These are phyloP conservation scores for Cinclus mexicanus DNA, from an alignment of 2,113 vertebrate genomes.

Conservation along the genomic window DNA sequence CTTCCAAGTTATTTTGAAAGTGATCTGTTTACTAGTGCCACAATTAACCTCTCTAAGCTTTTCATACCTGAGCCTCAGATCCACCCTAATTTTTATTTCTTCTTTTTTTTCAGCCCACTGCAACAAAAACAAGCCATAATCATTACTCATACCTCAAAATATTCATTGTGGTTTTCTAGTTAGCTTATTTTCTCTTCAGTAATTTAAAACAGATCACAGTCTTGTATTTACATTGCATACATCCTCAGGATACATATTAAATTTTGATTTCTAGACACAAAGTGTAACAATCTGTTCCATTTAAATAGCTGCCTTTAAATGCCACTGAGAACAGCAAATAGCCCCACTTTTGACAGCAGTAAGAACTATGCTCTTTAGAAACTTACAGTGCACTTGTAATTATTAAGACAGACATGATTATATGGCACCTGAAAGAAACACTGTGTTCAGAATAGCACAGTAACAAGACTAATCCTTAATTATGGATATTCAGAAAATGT, in stretches of 20 bases:
- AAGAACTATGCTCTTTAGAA: background rate
- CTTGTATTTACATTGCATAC: background rate
- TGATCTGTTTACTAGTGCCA: background rate
- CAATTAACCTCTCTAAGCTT: background rate
- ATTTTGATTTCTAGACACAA: slow-evolving; percentile 6
- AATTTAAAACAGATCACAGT: background rate
- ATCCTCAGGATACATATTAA: background rate
- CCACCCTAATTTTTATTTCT: background rate
- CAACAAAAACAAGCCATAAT: background rate
- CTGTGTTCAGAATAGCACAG: background rate
- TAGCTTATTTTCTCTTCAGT: background rate
- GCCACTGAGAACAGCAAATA: slow-evolving; percentile 8
- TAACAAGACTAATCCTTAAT: slow-evolving; percentile 13
- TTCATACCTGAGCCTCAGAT: background rate
- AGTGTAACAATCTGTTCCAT: background rate
- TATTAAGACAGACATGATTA: slow-evolving; percentile 38
- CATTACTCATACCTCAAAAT: background rate
- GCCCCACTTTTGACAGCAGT: background rate
- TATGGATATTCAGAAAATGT: background rate
- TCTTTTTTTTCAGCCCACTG: background rate
- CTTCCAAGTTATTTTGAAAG: background rate
- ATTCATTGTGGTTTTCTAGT: slow-evolving; percentile 11
- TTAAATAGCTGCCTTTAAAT: background rate
- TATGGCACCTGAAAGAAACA: slow-evolving; percentile 13
- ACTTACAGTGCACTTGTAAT: background rate